Evolutionary conservation across 2,113 vertebrate genomes (phyloP).

Genomic region (Phaethornis superciliosus): DNA sequence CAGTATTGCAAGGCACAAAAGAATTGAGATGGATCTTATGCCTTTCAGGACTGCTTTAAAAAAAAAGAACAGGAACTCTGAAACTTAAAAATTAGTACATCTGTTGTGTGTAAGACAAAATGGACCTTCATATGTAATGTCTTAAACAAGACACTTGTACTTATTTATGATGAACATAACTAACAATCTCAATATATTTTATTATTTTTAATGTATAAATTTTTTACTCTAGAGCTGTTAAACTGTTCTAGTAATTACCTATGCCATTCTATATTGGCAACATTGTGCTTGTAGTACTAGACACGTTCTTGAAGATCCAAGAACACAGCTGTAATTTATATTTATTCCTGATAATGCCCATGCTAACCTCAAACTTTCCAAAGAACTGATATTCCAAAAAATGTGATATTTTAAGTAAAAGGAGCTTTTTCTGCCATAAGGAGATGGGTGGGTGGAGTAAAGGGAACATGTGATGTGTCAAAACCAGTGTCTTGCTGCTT

Average conservation of each 20-base stretch:
- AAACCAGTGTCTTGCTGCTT: not conserved
- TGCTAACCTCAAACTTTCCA: constrained; percentile 18
- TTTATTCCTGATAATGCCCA: not conserved
- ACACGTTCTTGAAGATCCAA: not conserved
- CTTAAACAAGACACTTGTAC: not conserved
- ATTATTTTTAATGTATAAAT: too few relatives aligned
- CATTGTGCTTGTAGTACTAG: not conserved
- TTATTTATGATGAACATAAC: not conserved
- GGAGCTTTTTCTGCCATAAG: not conserved
- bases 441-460: not conserved
- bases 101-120: not conserved
- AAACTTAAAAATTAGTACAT: not conserved
- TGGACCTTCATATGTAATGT: not conserved
- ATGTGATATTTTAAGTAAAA: not conserved
- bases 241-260: not conserved
- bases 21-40: not conserved
- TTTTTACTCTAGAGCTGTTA: not conserved
- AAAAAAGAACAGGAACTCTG: not conserved
- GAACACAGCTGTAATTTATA: not conserved
- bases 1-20: not conserved
- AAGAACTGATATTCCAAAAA: not conserved
- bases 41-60: not conserved
- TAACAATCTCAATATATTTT: too few relatives aligned
- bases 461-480: not conserved
- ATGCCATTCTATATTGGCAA: not conserved